Evolutionary conservation across 2,888 invertebrate species (phyloP).

Genomic region (Parasteatoda lunata): DNA sequence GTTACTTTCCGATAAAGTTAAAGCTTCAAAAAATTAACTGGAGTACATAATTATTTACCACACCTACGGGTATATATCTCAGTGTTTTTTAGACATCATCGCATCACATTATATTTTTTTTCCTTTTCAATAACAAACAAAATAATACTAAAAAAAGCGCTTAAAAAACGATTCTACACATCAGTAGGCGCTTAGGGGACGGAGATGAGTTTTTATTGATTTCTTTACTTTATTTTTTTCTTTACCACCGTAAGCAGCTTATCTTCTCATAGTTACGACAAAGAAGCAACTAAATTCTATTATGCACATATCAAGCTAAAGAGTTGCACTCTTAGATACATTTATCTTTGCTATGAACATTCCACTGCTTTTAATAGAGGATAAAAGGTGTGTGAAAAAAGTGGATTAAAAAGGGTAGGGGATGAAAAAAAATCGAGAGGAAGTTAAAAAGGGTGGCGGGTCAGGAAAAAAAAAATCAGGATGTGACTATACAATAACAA

Average conservation of each 20-base stretch:
- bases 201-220: conserved; percentile 63
- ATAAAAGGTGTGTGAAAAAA: conserved; percentile 17
- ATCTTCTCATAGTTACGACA: conserved; percentile 65
- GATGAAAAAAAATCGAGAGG: background rate
- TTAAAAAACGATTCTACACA: conserved; percentile 50
- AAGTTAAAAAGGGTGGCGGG: conserved; percentile 10
- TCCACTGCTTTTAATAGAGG: conserved; percentile 31
- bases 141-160: conserved; percentile 26
- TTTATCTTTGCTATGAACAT: conserved; percentile 52
- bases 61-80: conserved; percentile 2
- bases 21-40: conserved; percentile 13
- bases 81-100: conserved; percentile 19
- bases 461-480: conserved; percentile 40
- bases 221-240: conserved; percentile 30
- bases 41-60: conserved; percentile 38
- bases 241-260: conserved; percentile 55
- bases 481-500: background rate
- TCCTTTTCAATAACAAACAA: conserved; percentile 15
- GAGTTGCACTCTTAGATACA: conserved; percentile 57
- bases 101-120: conserved; percentile 12
- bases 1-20: background rate
- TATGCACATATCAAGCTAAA: conserved; percentile 54
- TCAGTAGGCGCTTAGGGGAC: conserved; percentile 31
- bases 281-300: conserved; percentile 67
- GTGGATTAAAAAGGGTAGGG: background rate